Conservation (phyloP, 1,140 invertebrate species). For the Hesperophylax magnus region DNA sequence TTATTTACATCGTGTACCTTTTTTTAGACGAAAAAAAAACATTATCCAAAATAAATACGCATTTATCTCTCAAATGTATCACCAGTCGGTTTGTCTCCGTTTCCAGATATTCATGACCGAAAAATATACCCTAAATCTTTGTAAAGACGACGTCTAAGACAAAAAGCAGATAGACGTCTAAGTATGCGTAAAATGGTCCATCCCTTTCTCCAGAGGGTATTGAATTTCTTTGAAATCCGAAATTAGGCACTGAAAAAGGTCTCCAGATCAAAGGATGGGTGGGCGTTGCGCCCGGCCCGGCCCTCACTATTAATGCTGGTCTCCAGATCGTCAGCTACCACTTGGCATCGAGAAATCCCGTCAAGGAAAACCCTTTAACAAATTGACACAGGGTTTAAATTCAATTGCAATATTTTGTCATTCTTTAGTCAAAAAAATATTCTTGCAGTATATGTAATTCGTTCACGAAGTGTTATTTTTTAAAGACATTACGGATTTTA, state of each 20-base stretch:
- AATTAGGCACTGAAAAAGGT: slow-evolving; percentile 50
- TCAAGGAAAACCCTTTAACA: slow-evolving; percentile 19
- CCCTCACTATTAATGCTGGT: not conserved
- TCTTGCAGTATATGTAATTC: too few species aligned
- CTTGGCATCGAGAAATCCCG: not conserved
- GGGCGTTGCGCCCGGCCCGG: slow-evolving; percentile 8
- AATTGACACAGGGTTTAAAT: slow-evolving; percentile 9
- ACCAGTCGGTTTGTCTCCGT: not conserved
- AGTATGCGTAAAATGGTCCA: slow-evolving; percentile 18
- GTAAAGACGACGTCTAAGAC: slow-evolving; percentile 1
- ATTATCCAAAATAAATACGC: too few species aligned
- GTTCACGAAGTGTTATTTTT: too few species aligned
- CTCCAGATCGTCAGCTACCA: not conserved
- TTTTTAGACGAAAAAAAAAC: not conserved
- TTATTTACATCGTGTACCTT: not conserved
- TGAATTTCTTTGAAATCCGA: slow-evolving; percentile 54
- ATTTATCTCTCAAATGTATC: not conserved
- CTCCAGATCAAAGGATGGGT: slow-evolving; percentile 50
- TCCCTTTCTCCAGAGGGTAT: slow-evolving; percentile 36
- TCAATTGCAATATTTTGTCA: not conserved
- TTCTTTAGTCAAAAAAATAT: not conserved
- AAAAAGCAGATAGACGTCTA: slow-evolving; percentile 7
- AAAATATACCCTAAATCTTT: not conserved
- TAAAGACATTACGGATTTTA: too few species aligned
- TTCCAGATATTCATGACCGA: not conserved